Evolutionary conservation across 1,140 invertebrate genomes (phyloP).

Genomic region (Drosophila hydei): DNA sequence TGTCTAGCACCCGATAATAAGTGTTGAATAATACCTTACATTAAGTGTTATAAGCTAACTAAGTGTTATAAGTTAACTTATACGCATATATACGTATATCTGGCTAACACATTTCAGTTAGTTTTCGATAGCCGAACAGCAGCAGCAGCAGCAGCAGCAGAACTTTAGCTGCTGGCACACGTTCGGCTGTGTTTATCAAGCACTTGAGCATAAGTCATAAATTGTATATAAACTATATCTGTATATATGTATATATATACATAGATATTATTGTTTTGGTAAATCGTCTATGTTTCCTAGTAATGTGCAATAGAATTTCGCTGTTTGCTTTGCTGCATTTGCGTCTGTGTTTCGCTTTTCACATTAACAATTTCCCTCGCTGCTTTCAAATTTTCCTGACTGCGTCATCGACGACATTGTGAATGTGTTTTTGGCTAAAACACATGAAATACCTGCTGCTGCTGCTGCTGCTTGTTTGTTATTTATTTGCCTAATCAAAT

Average conservation of each 20-base stretch:
- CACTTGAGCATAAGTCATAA: background rate
- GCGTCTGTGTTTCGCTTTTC: slow-evolving; percentile 19
- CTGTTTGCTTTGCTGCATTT: slow-evolving; percentile 24
- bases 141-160: too few relatives aligned
- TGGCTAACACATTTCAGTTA: too few relatives aligned
- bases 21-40: too few relatives aligned
- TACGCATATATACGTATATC: too few relatives aligned
- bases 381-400: slow-evolving; percentile 27
- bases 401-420: slow-evolving; percentile 73
- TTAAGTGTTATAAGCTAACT: too few relatives aligned
- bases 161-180: too few relatives aligned
- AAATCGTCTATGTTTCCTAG: slow-evolving; percentile 1
- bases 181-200: too few relatives aligned
- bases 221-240: background rate
- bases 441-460: slow-evolving; percentile 26
- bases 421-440: slow-evolving; percentile 44
- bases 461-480: slow-evolving; percentile 20
- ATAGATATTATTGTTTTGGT: background rate
- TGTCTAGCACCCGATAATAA: too few relatives aligned
- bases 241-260: background rate
- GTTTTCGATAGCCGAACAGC: too few relatives aligned
- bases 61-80: too few relatives aligned
- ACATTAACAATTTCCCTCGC: slow-evolving; percentile 3
- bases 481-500: slow-evolving; percentile 77
- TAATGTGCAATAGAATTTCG: slow-evolving; percentile 23